A percentile compares a stretch with the other conserved stretches of the same genome.
Evolutionary conservation across 2,797 vertebrate species (phyloP).

Genomic region (Malurus splendens): DNA sequence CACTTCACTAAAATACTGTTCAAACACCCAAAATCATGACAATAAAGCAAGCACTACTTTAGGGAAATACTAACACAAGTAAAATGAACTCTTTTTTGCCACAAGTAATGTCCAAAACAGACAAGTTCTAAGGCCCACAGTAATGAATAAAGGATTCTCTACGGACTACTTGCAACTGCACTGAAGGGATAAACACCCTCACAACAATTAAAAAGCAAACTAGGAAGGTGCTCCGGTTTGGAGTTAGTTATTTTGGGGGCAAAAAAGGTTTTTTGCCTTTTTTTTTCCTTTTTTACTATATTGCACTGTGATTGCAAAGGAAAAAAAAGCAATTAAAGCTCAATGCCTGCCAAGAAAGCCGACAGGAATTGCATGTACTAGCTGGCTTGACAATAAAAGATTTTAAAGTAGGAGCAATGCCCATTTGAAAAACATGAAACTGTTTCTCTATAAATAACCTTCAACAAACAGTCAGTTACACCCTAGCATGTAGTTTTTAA

Average conservation of each 20-base stretch:
- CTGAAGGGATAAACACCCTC: not conserved
- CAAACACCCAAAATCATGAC: not conserved
- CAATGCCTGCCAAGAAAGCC: not conserved
- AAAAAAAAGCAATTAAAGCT: not conserved
- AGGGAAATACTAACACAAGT: not conserved
- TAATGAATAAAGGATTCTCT: not conserved
- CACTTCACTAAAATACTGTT: not conserved
- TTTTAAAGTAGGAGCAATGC: not conserved
- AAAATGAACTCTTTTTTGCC: not conserved
- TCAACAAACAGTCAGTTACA: not conserved
- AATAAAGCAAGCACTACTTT: not conserved
- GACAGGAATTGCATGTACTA: not conserved
- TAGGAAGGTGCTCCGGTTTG: not conserved
- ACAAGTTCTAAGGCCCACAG: not conserved
- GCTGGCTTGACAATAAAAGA: not conserved
- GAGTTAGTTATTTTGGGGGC: not conserved
- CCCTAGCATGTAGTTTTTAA: not conserved
- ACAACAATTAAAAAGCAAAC: not conserved
- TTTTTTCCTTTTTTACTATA: not conserved
- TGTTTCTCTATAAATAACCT: not conserved
- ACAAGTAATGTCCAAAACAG: not conserved
- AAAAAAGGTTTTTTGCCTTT: not conserved
- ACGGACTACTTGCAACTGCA: not conserved
- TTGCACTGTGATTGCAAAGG: not conserved
- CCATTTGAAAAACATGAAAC: not conserved